Percentiles rank a stretch among this genome's conserved stretches.
These are phyloP conservation scores for Sardina pilchardus DNA, from an alignment of 2,113 vertebrate species.

Conservation along the genomic window DNA sequence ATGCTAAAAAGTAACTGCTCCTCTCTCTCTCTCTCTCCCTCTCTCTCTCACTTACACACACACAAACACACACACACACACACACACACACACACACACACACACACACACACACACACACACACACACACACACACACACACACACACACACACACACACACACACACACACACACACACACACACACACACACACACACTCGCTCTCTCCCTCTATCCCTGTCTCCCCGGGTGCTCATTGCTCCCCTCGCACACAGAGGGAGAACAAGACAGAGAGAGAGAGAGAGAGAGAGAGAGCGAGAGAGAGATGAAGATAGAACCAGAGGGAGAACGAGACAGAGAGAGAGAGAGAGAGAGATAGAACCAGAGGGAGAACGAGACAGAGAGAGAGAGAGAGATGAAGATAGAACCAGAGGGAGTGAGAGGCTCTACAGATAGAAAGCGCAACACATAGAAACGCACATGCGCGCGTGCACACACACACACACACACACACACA, in stretches of 20 bases:
- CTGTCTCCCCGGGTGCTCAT: constrained; percentile 35
- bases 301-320: neutral
- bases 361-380: neutral
- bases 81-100: neutral
- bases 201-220: constrained; percentile 34
- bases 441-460: too few species aligned
- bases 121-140: neutral
- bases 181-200: neutral
- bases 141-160: too few species aligned
- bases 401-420: neutral
- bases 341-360: neutral
- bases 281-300: neutral
- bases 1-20: constrained; percentile 68
- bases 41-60: neutral
- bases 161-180: too few species aligned
- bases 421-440: too few species aligned
- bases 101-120: too few species aligned
- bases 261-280: neutral
- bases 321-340: too few species aligned
- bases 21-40: constrained; percentile 29
- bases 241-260: neutral
- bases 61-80: too few species aligned
- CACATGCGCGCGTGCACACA: too few species aligned
- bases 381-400: neutral
- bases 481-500: neutral